Conservation (phyloP, 1,140 invertebrate species). For the Lordiphosa collinella region DNA sequence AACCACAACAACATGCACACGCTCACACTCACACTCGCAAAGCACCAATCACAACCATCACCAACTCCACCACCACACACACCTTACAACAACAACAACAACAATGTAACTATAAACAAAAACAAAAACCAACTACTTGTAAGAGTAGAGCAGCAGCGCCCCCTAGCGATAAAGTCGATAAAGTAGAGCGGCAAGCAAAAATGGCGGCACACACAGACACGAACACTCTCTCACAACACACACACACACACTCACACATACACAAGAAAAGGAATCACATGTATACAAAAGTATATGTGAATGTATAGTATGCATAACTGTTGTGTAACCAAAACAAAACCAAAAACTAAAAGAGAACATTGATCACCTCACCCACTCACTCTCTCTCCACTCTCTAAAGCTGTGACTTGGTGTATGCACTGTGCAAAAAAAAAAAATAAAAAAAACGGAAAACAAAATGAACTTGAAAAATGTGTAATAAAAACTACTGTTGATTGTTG, state of each 20-base stretch:
- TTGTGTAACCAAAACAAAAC: conserved; percentile 28
- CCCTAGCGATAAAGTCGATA: no score
- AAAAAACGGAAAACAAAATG: conserved; percentile 11
- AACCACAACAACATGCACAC: conserved; percentile 32
- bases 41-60: conserved; percentile 3
- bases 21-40: conserved; percentile 5
- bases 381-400: no score
- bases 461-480: conserved; percentile 15
- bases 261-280: conserved; percentile 17
- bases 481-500: conserved; percentile 44
- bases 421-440: conserved; percentile 48
- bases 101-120: neutral
- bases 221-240: neutral
- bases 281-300: conserved; percentile 5
- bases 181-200: no score
- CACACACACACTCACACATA: conserved; percentile 19
- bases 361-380: conserved; percentile 1
- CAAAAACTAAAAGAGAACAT: conserved; percentile 6
- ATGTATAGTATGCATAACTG: conserved; percentile 46
- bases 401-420: conserved; percentile 55
- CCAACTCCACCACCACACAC: neutral
- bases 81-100: neutral
- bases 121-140: conserved; percentile 1
- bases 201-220: no score
- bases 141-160: no score